These are phyloP conservation scores for Phodopus roborovskii DNA, from an alignment of 2,113 vertebrate genomes.

Conservation along the genomic window DNA sequence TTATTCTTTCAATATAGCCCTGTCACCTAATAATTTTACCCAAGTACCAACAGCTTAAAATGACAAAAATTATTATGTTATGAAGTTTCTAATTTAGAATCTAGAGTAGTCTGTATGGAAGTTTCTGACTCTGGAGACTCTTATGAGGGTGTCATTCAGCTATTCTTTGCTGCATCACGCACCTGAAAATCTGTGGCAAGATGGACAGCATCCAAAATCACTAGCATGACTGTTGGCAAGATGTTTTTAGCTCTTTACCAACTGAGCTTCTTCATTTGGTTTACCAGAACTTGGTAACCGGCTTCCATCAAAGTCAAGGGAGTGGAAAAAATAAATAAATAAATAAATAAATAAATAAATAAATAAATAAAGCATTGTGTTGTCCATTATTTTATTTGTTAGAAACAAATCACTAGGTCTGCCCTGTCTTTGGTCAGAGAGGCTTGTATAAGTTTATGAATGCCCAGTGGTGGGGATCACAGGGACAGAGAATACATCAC, in stretches of 20 bases:
- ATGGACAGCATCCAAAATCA: neutral
- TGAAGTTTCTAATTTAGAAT: neutral
- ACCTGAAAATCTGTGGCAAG: neutral
- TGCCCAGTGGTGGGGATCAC: neutral
- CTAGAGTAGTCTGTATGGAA: neutral
- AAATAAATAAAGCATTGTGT: neutral
- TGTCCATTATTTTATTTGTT: neutral
- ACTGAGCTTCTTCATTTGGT: neutral
- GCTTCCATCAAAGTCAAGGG: neutral
- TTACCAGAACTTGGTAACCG: neutral
- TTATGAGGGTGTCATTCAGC: neutral
- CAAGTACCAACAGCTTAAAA: slow-evolving; percentile 27
- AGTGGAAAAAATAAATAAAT: neutral
- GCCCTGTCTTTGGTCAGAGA: neutral
- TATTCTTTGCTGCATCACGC: rapidly evolving
- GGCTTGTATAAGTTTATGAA: neutral
- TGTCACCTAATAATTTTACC: neutral
- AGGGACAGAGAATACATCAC: neutral
- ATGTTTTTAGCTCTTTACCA: neutral
- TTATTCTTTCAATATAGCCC: neutral
- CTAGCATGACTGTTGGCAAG: neutral
- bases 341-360: too few relatives aligned
- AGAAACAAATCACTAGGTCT: neutral
- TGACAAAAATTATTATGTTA: neutral
- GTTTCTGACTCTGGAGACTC: neutral